Evolutionary conservation across 2,113 vertebrate genomes (phyloP), one percentile per base, ranked within the genome.

Genomic region (Caranx melampygus): DNA sequence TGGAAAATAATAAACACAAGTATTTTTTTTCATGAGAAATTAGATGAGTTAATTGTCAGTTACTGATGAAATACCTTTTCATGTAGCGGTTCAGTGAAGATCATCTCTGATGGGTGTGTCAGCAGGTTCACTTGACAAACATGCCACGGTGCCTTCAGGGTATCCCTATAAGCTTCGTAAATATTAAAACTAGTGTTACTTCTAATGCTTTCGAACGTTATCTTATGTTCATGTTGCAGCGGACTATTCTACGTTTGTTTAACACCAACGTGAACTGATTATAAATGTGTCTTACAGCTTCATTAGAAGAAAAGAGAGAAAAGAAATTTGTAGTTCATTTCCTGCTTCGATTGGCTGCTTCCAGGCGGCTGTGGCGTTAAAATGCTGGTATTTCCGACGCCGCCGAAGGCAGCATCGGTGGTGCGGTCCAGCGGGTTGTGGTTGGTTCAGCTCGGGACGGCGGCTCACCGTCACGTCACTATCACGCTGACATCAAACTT

Each of bases 401-500:
- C 2, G 0, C 0, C 78, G 81, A 91, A 91, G 10, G 86, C 68
- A 65, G 1, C 86, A 72, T 37, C 9, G 3, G 74, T 35, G 26
- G 69, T 81, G 58, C 34, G 59, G 37, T 61, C 75, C 61, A 61
- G 20, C 37, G 40, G 37, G 16, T 54, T 33, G 68, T 54, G 6
- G 68, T 72, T 58, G 64, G 78, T 52, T 49, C 60, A 20, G 45
- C 66, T 57, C 55, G 2, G 57, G 18, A 58, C 55, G 44, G 21
- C 63, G 35, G 59, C 26, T 8, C 31, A 3, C 0, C 35, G 72
- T 69, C 78, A 47, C 40, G 2, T 51, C 21, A 6, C 42, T 52
- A 2, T 58, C 66, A 81, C 78, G 68, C 74, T 79, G 70, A 59
- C 59, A 57, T n/a, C 62, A 75, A 88, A 87, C 71, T 88, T 88